phyloP scores from a whole-genome alignment of 2,888 invertebrate genomes.

The Limnephilus auricula region DNA sequence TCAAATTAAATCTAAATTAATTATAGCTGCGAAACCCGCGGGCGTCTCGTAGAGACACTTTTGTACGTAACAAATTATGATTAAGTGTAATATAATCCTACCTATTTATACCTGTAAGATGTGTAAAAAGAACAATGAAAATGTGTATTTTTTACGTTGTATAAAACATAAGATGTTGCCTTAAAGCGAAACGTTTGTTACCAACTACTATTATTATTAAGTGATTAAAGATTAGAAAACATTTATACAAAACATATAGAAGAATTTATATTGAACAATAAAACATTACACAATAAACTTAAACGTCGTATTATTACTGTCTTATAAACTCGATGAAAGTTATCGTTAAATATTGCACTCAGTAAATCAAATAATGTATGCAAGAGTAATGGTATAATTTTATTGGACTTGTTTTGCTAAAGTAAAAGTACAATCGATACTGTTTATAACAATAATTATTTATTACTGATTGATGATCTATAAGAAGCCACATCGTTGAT shows the following conservation, averaged over 20 bases:
- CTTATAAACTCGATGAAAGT: slow-evolving; percentile 28
- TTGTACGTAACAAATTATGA: slow-evolving; percentile 66
- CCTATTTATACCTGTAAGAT: slow-evolving; percentile 67
- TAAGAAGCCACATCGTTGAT: slow-evolving; percentile 11
- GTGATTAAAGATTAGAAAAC: slow-evolving; percentile 64
- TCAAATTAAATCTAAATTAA: slow-evolving; percentile 55
- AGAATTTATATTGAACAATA: slow-evolving; percentile 66
- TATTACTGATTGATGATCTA: slow-evolving; percentile 18
- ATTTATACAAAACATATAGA: slow-evolving; percentile 66
- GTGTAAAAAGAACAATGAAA: slow-evolving; percentile 62
- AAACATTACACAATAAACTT: slow-evolving; percentile 62
- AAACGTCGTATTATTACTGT: slow-evolving; percentile 28
- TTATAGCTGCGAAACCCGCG: slow-evolving; percentile 48
- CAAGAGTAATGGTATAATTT: slow-evolving; percentile 4
- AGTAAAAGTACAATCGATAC: slow-evolving; percentile 22
- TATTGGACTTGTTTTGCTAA: neutral
- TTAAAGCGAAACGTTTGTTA: slow-evolving; percentile 67
- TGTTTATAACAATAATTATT: slow-evolving; percentile 18
- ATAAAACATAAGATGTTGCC: slow-evolving; percentile 65
- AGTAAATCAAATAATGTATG: slow-evolving; percentile 19
- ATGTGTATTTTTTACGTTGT: slow-evolving; percentile 60
- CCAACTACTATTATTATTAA: slow-evolving; percentile 66
- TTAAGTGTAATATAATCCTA: slow-evolving; percentile 65
- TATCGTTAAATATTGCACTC: slow-evolving; percentile 8
- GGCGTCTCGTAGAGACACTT: slow-evolving; percentile 45